These are phyloP conservation scores for Antheraea mylitta DNA, from an alignment of 1,140 invertebrate genomes.

Conservation along the genomic window DNA sequence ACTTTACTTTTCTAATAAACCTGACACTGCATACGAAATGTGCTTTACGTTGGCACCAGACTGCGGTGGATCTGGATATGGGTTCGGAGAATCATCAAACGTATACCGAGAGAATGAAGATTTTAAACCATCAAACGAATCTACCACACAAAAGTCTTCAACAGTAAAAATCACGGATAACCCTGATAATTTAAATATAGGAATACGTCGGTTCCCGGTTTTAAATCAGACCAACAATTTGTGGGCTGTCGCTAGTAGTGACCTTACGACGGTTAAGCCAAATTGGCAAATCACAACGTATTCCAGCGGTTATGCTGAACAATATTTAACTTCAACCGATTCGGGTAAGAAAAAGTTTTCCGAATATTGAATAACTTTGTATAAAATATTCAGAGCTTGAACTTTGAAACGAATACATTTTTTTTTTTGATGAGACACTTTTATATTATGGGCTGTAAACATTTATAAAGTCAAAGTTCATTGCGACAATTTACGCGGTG, in stretches of 20 bases:
- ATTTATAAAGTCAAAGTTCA: too few relatives aligned
- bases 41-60: conserved; percentile 84
- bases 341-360: conserved; percentile 36
- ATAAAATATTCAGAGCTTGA: conserved; percentile 2
- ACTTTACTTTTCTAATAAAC: conserved; percentile 84
- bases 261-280: conserved; percentile 40
- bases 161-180: background rate
- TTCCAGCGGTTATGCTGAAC: conserved; percentile 31
- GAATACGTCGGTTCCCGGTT: background rate
- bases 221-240: conserved; percentile 12
- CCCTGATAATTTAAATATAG: conserved; percentile 5
- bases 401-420: background rate
- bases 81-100: background rate
- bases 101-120: conserved; percentile 9
- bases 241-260: conserved; percentile 30
- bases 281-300: conserved; percentile 39
- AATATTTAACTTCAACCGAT: conserved; percentile 48
- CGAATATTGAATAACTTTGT: conserved; percentile 10
- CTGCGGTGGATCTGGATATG: conserved; percentile 67
- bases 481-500: too few relatives aligned
- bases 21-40: conserved; percentile 89
- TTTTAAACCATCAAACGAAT: conserved; percentile 7
- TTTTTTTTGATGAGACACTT: background rate
- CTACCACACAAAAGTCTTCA: conserved; percentile 6
- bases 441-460: background rate